A percentile compares a stretch with the other conserved stretches of the same genome.
phyloP scores from a whole-genome alignment of 2,888 invertebrate genomes.

The Acanthoscelides obtectus region DNA sequence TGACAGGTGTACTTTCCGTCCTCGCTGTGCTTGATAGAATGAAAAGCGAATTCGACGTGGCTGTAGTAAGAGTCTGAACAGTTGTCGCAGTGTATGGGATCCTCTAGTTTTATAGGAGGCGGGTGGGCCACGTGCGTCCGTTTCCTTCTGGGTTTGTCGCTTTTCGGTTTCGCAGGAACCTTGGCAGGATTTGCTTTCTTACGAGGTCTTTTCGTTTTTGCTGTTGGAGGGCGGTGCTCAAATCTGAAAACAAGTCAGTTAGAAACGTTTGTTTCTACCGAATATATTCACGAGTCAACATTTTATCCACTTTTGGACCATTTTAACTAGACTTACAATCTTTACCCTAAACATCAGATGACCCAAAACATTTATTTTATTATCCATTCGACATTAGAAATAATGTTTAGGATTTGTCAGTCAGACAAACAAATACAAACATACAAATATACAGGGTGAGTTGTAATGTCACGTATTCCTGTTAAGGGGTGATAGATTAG shows the following conservation, averaged over 20 bases:
- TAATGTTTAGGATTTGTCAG: too few species aligned
- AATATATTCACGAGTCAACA: too few species aligned
- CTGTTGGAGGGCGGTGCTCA: neutral
- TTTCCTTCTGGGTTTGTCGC: slow-evolving; percentile 10
- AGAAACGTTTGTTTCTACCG: neutral
- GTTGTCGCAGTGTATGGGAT: slow-evolving; percentile 37
- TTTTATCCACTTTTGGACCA: too few species aligned
- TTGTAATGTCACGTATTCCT: too few species aligned
- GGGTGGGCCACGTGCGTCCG: slow-evolving; percentile 15
- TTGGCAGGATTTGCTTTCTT: slow-evolving; percentile 8
- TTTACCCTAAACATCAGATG: too few species aligned
- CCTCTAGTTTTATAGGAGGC: slow-evolving; percentile 28
- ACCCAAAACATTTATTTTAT: too few species aligned
- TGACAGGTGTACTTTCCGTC: slow-evolving; percentile 34
- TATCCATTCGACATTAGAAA: too few species aligned
- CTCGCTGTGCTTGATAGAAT: slow-evolving; percentile 31
- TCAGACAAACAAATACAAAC: too few species aligned
- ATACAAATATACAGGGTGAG: too few species aligned
- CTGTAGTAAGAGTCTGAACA: slow-evolving; percentile 46
- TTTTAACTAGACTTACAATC: too few species aligned
- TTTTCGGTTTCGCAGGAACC: slow-evolving; percentile 6
- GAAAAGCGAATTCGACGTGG: slow-evolving; percentile 31
- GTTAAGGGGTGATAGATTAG: too few species aligned
- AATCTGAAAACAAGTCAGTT: neutral
- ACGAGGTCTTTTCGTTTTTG: neutral